Percentiles rank a stretch among this genome's conserved stretches.
Evolutionary conservation across 2,113 vertebrate genomes (phyloP).

Genomic region (Colossoma macropomum): DNA sequence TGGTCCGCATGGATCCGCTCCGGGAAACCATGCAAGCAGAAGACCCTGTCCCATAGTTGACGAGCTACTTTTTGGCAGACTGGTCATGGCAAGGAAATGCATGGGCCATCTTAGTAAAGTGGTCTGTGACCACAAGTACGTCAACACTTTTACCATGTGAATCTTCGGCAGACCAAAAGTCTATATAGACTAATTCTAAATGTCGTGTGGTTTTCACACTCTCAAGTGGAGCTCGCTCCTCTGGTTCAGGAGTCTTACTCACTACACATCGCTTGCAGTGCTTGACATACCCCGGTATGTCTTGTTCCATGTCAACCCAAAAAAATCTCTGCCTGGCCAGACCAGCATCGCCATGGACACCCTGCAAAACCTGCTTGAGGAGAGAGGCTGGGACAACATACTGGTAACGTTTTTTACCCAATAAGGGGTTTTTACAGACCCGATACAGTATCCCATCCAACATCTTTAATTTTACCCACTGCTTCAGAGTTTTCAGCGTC

Average conservation of each 20-base stretch:
- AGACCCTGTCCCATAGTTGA: too few species aligned
- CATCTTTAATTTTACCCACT: conserved; percentile 30
- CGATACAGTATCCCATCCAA: conserved; percentile 18
- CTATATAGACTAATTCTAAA: too few species aligned
- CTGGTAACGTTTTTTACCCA: neutral
- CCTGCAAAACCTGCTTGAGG: neutral
- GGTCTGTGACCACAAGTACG: too few species aligned
- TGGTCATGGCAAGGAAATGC: too few species aligned
- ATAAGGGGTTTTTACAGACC: neutral
- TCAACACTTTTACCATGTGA: too few species aligned
- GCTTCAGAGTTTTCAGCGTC: too few species aligned
- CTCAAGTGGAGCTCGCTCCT: neutral
- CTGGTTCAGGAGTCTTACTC: conserved; percentile 15
- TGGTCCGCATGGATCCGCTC: neutral
- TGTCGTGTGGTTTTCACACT: too few species aligned
- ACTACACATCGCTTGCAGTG: too few species aligned
- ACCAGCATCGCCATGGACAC: neutral
- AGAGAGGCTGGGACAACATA: conserved; percentile 8
- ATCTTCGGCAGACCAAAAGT: too few species aligned
- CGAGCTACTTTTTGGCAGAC: too few species aligned
- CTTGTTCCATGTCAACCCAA: neutral
- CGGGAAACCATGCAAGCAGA: conserved; percentile 1
- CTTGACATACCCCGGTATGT: neutral
- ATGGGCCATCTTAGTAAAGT: too few species aligned
- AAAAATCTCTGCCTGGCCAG: conserved; percentile 15